phyloP scores from a whole-genome alignment of 1,140 invertebrate genomes.

The Drosophila truncata region DNA sequence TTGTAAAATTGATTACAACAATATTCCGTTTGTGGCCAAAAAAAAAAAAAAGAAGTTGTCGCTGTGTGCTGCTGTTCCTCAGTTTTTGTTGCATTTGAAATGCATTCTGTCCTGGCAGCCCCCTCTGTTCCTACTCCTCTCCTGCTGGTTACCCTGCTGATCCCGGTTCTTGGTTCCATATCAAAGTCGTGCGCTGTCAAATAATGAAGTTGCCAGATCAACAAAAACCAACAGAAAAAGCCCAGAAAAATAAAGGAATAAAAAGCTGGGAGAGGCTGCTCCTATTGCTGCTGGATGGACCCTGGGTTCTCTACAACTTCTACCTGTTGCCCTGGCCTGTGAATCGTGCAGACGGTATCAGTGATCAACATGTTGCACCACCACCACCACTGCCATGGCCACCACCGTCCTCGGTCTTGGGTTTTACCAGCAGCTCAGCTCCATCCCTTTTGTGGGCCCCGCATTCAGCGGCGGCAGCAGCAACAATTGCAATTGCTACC shows the following conservation, averaged over 20 bases:
- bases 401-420: slow-evolving; percentile 25
- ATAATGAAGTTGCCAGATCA: slow-evolving; percentile 83
- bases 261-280: slow-evolving; percentile 54
- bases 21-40: slow-evolving; percentile 48
- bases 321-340: slow-evolving; percentile 69
- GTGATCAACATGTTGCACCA: slow-evolving; percentile 78
- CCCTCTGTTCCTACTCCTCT: slow-evolving; percentile 5
- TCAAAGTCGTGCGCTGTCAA: slow-evolving; percentile 82
- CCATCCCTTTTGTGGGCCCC: slow-evolving; percentile 60
- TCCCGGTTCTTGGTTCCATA: slow-evolving; percentile 50
- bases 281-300: slow-evolving; percentile 25
- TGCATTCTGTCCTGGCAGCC: slow-evolving; percentile 31
- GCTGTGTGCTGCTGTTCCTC: slow-evolving; percentile 28
- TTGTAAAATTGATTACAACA: slow-evolving; percentile 82
- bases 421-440: slow-evolving; percentile 3
- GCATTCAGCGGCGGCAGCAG: slow-evolving; percentile 7
- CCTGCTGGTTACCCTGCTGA: not conserved
- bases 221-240: slow-evolving; percentile 73
- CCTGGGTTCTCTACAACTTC: slow-evolving; percentile 31
- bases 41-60: slow-evolving; percentile 31
- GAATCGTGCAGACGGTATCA: slow-evolving; percentile 79
- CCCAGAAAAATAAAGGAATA: slow-evolving; percentile 26
- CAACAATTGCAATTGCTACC: slow-evolving; percentile 82
- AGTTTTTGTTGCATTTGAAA: slow-evolving; percentile 51
- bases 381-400: slow-evolving; percentile 31